A percentile compares a stretch with the other conserved stretches of the same genome.
Conservation (phyloP, 2,113 vertebrate species). For the Shinisaurus crocodilurus region DNA sequence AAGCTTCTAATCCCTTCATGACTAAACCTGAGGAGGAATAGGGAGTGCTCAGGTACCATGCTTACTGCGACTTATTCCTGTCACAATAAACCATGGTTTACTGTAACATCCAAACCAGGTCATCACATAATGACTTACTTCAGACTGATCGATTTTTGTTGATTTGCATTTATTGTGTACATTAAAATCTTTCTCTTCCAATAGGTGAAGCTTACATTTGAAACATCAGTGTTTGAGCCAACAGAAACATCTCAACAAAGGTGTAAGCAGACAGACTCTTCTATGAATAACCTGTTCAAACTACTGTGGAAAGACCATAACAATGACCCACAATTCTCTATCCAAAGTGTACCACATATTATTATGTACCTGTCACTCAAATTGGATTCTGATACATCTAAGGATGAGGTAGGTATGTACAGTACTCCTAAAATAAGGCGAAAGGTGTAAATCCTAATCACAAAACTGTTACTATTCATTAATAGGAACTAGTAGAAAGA, state of each 20-base stretch:
- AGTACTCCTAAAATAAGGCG: neutral
- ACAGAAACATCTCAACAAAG: slow-evolving; percentile 62
- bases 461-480: neutral
- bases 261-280: slow-evolving; percentile 63
- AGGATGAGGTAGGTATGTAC: slow-evolving; percentile 89
- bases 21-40: neutral
- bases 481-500: neutral
- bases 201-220: slow-evolving; percentile 93
- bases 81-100: neutral
- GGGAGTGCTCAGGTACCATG: neutral
- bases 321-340: slow-evolving; percentile 76
- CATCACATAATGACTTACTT: slow-evolving; percentile 42
- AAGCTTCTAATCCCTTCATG: neutral
- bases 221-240: slow-evolving; percentile 77
- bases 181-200: slow-evolving; percentile 30
- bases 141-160: slow-evolving; percentile 45
- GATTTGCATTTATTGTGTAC: neutral
- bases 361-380: slow-evolving; percentile 91
- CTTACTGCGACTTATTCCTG: neutral
- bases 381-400: slow-evolving; percentile 83
- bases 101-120: neutral
- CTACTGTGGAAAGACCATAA: slow-evolving; percentile 88
- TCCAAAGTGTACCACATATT: slow-evolving; percentile 83
- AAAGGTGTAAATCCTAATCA: neutral
- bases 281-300: slow-evolving; percentile 84